Conservation (phyloP, 2,888 invertebrate species). For the Trimorus sp. region DNA sequence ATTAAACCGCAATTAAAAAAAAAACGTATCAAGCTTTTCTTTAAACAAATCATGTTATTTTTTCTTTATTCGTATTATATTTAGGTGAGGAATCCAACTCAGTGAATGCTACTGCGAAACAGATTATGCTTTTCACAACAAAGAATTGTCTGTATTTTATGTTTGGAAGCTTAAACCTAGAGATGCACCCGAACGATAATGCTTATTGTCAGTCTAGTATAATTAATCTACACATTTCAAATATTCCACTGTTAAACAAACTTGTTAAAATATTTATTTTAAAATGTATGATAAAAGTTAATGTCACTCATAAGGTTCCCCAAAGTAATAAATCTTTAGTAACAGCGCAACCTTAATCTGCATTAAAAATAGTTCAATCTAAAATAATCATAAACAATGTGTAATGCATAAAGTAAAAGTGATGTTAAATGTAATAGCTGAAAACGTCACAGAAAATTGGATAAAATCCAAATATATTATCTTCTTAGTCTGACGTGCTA, state of each 20-base stretch:
- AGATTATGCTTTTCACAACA: constrained; percentile 29
- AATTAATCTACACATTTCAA: background rate
- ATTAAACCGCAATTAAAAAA: constrained; percentile 1
- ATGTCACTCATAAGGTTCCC: no score
- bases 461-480: no score
- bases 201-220: constrained; percentile 36
- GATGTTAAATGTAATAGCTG: no score
- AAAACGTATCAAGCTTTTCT: constrained; percentile 23
- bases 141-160: constrained; percentile 28
- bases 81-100: constrained; percentile 10
- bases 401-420: no score
- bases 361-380: no score
- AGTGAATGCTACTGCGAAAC: constrained; percentile 5
- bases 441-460: no score
- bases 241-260: background rate
- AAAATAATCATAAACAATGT: no score
- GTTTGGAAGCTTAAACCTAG: constrained; percentile 16
- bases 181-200: constrained; percentile 26
- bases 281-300: background rate
- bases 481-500: no score
- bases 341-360: no score
- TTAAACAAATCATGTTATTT: constrained; percentile 5
- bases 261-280: background rate
- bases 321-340: no score
- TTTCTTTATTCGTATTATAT: constrained; percentile 21